Percentiles rank a stretch among this genome's conserved stretches.
phyloP scores from a whole-genome alignment of 2,113 vertebrate genomes.

The Crotophaga sulcirostris region DNA sequence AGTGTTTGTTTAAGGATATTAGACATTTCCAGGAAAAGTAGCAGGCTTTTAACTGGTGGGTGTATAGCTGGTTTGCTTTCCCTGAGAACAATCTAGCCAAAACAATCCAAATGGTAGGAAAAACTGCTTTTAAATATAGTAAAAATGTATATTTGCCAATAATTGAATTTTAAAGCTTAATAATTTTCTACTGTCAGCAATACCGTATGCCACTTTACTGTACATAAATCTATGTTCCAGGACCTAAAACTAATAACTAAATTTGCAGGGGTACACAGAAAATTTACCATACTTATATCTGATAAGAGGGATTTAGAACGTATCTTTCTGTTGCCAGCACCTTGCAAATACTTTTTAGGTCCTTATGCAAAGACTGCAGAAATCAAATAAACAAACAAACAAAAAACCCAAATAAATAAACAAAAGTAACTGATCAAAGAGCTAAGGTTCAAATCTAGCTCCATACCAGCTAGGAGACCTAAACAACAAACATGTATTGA shows the following conservation, averaged over 20 bases:
- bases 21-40: background rate
- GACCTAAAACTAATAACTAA: background rate
- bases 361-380: background rate
- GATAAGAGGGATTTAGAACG: background rate
- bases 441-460: background rate
- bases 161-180: background rate
- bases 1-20: background rate
- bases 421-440: background rate
- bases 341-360: background rate
- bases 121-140: background rate
- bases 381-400: background rate
- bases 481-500: background rate
- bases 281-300: background rate
- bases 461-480: background rate
- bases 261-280: background rate
- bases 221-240: background rate
- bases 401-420: background rate
- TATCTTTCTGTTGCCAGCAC: background rate
- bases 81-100: background rate
- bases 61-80: background rate
- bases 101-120: background rate
- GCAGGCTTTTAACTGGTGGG: background rate
- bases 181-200: background rate
- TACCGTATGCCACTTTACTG: background rate
- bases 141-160: background rate